Evolutionary conservation across 1,140 invertebrate species (phyloP), one percentile per base, ranked within the genome.

Genomic region (Zaprionus camerounensis): DNA sequence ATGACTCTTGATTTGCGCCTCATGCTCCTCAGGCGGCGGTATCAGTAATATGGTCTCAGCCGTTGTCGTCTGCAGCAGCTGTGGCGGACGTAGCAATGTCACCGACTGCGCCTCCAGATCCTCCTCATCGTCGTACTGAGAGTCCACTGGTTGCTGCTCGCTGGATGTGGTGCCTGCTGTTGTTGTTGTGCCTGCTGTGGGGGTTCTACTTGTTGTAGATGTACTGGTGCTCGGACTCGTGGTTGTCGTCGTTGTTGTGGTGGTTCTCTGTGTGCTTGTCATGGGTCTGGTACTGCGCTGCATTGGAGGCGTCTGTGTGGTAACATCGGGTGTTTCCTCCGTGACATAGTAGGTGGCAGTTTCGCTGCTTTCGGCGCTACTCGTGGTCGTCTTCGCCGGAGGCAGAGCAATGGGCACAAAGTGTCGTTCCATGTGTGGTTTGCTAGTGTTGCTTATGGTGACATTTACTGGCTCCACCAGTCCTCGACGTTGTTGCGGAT

Each of bases 1-100:
- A 6, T 91, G 78, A 15, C 81, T 86, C 22, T 91, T 92, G 22
- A 91, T 82, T 59, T 92, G 91, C 20, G 88, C 91, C 17, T 76
- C 91, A 53, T 92, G 86, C 65, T 92, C 91, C 55, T 92, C 91
- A 0, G 91, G 70, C 12, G 91, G 91, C 3, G 91, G 91, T 83
- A 92, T 92, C 5, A 92, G 36, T 2, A 92, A 26, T 51, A 92
- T 92, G 3, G 91, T 92, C 66, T 92, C 91, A 4, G 91, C 78
- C n/a, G 91, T 92, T 12, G 91, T 92, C 2, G 90, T 80, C 26
- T 82, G 83, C 46, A 78, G 56, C 6, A 88, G 53, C 7, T 85
- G 76, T 0, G 91, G 88, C 3, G 91, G 91, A n/a, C 88, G 76
- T 6, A 92, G 55, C 57, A 92, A 34, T 1, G 82, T 83, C 2